phyloP scores from a whole-genome alignment of 2,888 invertebrate species.

The Zelleria hepariella region DNA sequence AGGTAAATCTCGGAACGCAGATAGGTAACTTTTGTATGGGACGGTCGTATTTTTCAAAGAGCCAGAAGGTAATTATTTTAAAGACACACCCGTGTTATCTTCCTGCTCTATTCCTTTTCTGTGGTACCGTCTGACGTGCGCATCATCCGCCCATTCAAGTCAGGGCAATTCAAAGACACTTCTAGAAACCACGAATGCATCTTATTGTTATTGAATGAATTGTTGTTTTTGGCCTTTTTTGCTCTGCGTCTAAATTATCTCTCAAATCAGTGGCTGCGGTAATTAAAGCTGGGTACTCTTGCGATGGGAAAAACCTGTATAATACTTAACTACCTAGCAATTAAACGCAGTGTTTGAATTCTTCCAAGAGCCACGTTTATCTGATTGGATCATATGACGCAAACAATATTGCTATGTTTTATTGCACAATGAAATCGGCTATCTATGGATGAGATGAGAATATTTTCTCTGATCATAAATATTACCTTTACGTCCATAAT shows the following conservation, averaged over 20 bases:
- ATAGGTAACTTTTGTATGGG: no score
- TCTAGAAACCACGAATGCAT: neutral
- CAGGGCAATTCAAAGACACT: neutral
- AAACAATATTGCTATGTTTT: neutral
- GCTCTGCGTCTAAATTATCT: neutral
- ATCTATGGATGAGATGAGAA: neutral
- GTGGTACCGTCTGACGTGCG: neutral
- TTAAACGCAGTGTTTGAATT: conserved; percentile 1
- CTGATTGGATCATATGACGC: neutral
- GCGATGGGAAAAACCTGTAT: neutral
- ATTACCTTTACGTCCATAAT: no score
- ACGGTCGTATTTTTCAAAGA: no score
- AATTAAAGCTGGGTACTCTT: neutral
- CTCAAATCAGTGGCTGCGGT: neutral
- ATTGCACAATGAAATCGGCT: neutral
- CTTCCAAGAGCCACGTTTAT: neutral
- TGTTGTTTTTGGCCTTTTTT: neutral
- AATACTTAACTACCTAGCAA: neutral
- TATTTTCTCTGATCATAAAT: neutral
- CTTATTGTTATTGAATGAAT: neutral
- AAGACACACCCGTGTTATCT: no score
- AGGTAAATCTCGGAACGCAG: no score
- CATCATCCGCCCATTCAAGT: neutral
- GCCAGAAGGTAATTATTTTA: no score
- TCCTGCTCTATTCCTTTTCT: no score